Base-by-base conservation (phyloP, 2,888 invertebrate genomes). In the Vanessa cardui region DNA sequence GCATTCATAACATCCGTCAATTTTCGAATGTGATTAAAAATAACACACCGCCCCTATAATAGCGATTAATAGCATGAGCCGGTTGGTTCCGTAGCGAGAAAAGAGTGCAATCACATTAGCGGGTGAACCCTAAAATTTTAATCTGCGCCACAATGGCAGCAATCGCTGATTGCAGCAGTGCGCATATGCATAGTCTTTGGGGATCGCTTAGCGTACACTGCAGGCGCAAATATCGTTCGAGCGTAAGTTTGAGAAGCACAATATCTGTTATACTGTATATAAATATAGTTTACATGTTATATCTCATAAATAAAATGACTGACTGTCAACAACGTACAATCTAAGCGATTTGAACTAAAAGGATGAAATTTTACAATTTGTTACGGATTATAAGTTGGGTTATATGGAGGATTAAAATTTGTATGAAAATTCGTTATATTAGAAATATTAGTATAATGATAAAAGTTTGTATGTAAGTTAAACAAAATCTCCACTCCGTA, bases 121-220 rank as follows among this genome's bases (percentile, higher is more conserved):
- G 90, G 84, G 84, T 92, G 92, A 90, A 90, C 90, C 90, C 92
- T 91, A 91, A 90, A 92, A 92, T 92, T 90, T 91, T 91, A 92
- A 92, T 92, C 92, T 90, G 85, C 80, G 80, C 80, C 84, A 92
- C 92, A 92, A 92, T 90, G 83, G 85, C 79, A 82, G 85, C 89
- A 85, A 92, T 92, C 89, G 86, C 82, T 89, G 91, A 92, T 91
- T 90, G 91, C 92, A 83, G 82, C 83, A 74, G 84, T 78, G 88
- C 91, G 86, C 92, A 91, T 92, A 90, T 92, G 92, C 89, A 92
- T 88, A 87, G 85, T 90, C 92, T 92, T 90, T 89, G 89, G 92
- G 92, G 92, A 91, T 86, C 92, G 85, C 80, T 92, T 92, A 86
- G 87, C 78, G 82, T 89, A 80, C 83, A 90, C 82, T 82, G 81